phyloP scores from a whole-genome alignment of 1,140 invertebrate species.

The Ceratina calcarata region DNA sequence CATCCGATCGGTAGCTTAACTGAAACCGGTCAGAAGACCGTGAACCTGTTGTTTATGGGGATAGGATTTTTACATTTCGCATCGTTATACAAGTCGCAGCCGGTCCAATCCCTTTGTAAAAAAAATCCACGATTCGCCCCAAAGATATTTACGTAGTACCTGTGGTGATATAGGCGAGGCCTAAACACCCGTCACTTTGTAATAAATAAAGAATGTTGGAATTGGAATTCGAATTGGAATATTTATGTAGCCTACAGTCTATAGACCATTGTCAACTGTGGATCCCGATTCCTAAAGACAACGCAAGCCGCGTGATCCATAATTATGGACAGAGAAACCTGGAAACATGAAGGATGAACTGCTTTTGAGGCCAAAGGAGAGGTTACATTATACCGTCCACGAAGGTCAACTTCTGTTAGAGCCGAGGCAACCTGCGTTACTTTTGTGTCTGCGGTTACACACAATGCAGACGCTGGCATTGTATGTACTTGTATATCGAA shows the following conservation, averaged over 20 bases:
- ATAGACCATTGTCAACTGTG: slow-evolving; percentile 44
- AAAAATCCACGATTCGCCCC: no score
- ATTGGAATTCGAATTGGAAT: not conserved
- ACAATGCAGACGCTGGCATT: slow-evolving; percentile 30
- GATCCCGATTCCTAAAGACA: slow-evolving; percentile 38
- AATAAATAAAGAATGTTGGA: no score
- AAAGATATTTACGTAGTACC: no score
- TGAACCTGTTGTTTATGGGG: not conserved
- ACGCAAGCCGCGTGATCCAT: slow-evolving; percentile 42
- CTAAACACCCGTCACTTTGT: no score
- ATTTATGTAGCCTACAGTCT: not conserved
- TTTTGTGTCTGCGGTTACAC: slow-evolving; percentile 52
- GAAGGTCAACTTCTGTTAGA: slow-evolving; percentile 56
- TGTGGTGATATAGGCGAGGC: no score
- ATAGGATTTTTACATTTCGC: no score
- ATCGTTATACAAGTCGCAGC: no score
- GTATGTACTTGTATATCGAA: slow-evolving; percentile 25
- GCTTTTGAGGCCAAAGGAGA: slow-evolving; percentile 28
- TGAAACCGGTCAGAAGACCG: not conserved
- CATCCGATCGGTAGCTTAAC: no score
- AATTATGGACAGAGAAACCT: slow-evolving; percentile 56
- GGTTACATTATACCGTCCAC: slow-evolving; percentile 43
- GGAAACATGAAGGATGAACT: slow-evolving; percentile 63
- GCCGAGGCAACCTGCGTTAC: slow-evolving; percentile 46
- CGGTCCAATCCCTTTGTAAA: no score